phyloP scores from a whole-genome alignment of 2,888 invertebrate genomes.

The Scelioninae gen. 2 region DNA sequence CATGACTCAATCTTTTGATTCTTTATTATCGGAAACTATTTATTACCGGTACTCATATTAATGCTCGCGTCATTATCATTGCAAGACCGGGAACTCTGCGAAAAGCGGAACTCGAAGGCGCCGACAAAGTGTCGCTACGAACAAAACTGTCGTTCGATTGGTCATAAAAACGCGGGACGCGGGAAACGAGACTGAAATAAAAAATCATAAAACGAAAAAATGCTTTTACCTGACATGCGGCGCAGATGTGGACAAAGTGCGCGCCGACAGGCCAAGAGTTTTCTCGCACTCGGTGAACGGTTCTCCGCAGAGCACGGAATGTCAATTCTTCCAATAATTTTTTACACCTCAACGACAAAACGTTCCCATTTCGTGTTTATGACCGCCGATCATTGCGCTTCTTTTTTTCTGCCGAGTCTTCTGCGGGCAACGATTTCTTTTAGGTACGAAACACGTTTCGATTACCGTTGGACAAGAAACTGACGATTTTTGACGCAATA shows the following conservation, averaged over 20 bases:
- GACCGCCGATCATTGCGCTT: conserved; percentile 65
- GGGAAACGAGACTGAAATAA: conserved; percentile 20
- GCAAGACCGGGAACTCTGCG: conserved; percentile 37
- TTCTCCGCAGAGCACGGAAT: conserved; percentile 36
- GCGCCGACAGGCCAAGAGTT: conserved; percentile 4
- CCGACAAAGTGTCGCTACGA: conserved; percentile 40
- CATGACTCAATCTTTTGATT: conserved; percentile 31
- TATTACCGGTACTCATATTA: conserved; percentile 45
- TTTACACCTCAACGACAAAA: conserved; percentile 67
- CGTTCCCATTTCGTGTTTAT: conserved; percentile 68
- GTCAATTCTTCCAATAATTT: conserved; percentile 50
- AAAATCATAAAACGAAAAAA: conserved; percentile 51
- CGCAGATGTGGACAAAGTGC: conserved; percentile 23
- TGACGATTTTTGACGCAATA: not conserved
- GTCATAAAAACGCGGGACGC: conserved; percentile 34
- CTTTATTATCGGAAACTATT: conserved; percentile 37
- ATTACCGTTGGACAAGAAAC: not conserved
- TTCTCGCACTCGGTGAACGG: conserved; percentile 1
- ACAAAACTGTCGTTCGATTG: conserved; percentile 31
- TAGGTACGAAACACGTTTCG: not conserved
- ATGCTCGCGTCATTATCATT: conserved; percentile 42
- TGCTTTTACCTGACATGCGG: conserved; percentile 32
- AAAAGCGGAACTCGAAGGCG: conserved; percentile 34
- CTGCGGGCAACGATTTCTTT: not conserved
- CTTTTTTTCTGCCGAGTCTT: not conserved